Evolutionary conservation across 2,113 vertebrate species (phyloP).

Genomic region (Podarcis raffonei): DNA sequence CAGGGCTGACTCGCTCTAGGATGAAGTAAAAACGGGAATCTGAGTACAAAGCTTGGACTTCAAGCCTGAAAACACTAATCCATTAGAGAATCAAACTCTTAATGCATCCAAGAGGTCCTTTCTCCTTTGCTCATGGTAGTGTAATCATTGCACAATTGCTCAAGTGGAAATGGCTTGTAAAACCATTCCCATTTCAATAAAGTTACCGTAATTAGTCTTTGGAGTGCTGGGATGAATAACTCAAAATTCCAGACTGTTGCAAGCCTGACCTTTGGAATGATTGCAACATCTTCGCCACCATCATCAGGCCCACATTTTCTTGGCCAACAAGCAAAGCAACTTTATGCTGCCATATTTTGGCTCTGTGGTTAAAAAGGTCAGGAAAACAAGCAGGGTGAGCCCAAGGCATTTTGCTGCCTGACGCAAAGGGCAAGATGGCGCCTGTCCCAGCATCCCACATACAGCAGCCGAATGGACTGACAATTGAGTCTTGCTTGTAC

Average conservation of each 20-base stretch:
- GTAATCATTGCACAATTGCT: background rate
- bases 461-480: too few species aligned
- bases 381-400: background rate
- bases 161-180: background rate
- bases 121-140: background rate
- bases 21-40: background rate
- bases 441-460: too few species aligned
- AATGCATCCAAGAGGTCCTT: background rate
- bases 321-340: background rate
- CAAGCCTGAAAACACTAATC: background rate
- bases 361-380: background rate
- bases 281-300: background rate
- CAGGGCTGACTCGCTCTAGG: background rate
- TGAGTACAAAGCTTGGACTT: background rate
- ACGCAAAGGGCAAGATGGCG: too few species aligned
- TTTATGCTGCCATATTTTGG: background rate
- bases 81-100: background rate
- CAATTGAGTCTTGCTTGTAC: too few species aligned
- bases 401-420: too few species aligned
- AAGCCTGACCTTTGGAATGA: background rate
- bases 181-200: background rate
- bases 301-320: background rate
- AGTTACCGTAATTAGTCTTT: slow-evolving; percentile 1
- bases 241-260: background rate
- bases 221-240: background rate